These are phyloP conservation scores for Holothuria glaberrima DNA, from an alignment of 35 echinoderm and acorn worm genomes.

Conservation along the genomic window DNA sequence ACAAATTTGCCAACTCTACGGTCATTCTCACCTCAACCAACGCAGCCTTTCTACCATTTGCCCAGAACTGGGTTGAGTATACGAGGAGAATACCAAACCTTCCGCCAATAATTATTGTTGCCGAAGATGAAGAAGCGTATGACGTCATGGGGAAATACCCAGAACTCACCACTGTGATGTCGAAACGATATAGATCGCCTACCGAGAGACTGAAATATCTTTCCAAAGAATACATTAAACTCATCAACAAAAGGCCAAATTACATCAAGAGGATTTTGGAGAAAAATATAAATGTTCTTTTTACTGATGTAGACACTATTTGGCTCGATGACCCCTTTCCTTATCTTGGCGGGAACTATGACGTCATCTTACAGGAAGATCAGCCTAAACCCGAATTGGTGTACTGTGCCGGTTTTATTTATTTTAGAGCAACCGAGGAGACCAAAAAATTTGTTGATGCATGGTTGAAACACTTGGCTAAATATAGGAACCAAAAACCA, in stretches of 20 bases:
- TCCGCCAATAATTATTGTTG: slow-evolving; percentile 62
- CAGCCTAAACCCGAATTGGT: slow-evolving; percentile 38
- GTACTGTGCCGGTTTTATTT: slow-evolving; percentile 81
- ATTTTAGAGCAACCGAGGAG: slow-evolving; percentile 62
- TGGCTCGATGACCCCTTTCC: slow-evolving; percentile 82
- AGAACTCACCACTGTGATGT: slow-evolving; percentile 57
- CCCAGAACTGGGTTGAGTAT: slow-evolving; percentile 84
- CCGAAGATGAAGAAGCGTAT: slow-evolving; percentile 71
- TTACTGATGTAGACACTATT: slow-evolving; percentile 82
- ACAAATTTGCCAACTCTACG: slow-evolving; percentile 25
- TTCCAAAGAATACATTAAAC: slow-evolving; percentile 68
- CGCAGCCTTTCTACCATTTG: slow-evolving; percentile 77
- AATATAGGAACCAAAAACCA: slow-evolving; percentile 52
- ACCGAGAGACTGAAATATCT: slow-evolving; percentile 27
- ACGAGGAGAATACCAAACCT: slow-evolving; percentile 36
- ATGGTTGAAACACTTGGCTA: slow-evolving; percentile 51
- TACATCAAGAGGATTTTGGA: slow-evolving; percentile 70
- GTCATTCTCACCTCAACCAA: slow-evolving; percentile 77
- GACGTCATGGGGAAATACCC: slow-evolving; percentile 53
- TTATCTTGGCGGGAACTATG: slow-evolving; percentile 74
- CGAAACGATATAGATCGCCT: slow-evolving; percentile 23
- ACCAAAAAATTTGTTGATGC: slow-evolving; percentile 56
- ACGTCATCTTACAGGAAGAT: slow-evolving; percentile 79
- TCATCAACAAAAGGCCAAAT: slow-evolving; percentile 74
- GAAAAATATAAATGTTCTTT: slow-evolving; percentile 67